Percentiles rank a stretch among this genome's conserved stretches.
These are phyloP conservation scores for Mesitornis unicolor DNA, from an alignment of 2,113 vertebrate genomes.

Conservation along the genomic window DNA sequence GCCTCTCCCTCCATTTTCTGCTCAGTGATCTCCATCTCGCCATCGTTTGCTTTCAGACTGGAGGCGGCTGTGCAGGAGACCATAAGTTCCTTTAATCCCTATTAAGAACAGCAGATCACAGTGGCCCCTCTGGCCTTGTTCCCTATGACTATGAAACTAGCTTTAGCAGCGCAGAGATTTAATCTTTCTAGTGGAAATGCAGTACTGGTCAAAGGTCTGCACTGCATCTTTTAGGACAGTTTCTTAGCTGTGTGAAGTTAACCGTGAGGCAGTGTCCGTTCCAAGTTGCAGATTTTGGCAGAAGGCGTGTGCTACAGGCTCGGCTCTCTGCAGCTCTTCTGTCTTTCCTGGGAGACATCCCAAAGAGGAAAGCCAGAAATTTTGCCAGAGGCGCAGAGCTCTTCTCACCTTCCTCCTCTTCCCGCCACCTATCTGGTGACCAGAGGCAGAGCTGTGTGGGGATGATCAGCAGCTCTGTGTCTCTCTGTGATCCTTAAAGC, in stretches of 20 bases:
- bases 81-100: constrained; percentile 38
- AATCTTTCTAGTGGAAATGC: constrained; percentile 62
- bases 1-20: constrained; percentile 35
- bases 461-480: not conserved
- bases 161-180: constrained; percentile 46
- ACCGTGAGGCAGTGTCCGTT: not conserved
- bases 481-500: not conserved
- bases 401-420: not conserved
- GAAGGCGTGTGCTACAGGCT: not conserved
- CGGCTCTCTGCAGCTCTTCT: not conserved
- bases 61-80: constrained; percentile 12
- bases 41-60: not conserved
- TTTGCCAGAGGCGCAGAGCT: not conserved
- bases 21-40: constrained; percentile 32
- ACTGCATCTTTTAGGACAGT: constrained; percentile 16
- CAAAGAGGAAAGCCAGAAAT: not conserved
- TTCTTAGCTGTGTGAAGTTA: constrained; percentile 36
- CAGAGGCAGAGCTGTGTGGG: not conserved
- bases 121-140: constrained; percentile 61
- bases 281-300: not conserved
- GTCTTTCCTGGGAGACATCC: not conserved
- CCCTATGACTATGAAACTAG: constrained; percentile 50
- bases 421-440: not conserved
- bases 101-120: constrained; percentile 56
- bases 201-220: constrained; percentile 12